Base-by-base conservation (phyloP, 1,140 invertebrate genomes). In the Apis cerana region DNA sequence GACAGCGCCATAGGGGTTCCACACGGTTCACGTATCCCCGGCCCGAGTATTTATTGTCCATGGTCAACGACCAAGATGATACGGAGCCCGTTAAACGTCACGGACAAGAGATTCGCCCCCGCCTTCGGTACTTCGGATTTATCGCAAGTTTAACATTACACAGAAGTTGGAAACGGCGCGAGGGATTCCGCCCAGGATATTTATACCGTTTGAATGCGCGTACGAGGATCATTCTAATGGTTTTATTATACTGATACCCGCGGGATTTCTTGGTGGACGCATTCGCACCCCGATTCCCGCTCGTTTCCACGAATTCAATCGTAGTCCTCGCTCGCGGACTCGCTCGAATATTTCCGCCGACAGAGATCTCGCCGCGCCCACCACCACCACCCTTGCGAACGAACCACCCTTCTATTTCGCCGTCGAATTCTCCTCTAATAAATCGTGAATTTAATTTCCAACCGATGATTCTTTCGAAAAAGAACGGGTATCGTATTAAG, bases 151-250 rank as follows among this genome's bases (percentile, higher is more conserved):
- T 91, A 91, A 91, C 90, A 91, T 93, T 93, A 92, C 91, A 89
- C 91, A 91, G 91, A 92, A 92, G 92, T 93, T 93, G 92, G 92
- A 93, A 93, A 92, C 91, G 90, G 92, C 91, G 90, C 91, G 91
- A 92, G 92, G 92, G 92, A 93, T 93, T 92, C 90, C 89, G 86
- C 89, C 89, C 33, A 7, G 90, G 92, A 93, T 93, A 93, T 91
- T 91, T 91, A 91, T 91, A 90, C 89, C 88, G 89, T 91, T 91
- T 89, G 91, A 90, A 91, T 91, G 85, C 90, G 86, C 89, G 88
- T 86, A 90, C 87, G 91, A 91, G 91, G 91, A 91, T 91, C 91
- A 91, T 82, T 90, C 91, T 91, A 91, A 91, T 91, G 91, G 91
- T 91, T 91, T 91, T 91, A 91, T 91, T 91, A 91, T 91, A 90